A percentile compares a stretch with the other conserved stretches of the same genome.
Conservation (phyloP, 2,888 invertebrate genomes). For the Sclerodermus sp. region DNA sequence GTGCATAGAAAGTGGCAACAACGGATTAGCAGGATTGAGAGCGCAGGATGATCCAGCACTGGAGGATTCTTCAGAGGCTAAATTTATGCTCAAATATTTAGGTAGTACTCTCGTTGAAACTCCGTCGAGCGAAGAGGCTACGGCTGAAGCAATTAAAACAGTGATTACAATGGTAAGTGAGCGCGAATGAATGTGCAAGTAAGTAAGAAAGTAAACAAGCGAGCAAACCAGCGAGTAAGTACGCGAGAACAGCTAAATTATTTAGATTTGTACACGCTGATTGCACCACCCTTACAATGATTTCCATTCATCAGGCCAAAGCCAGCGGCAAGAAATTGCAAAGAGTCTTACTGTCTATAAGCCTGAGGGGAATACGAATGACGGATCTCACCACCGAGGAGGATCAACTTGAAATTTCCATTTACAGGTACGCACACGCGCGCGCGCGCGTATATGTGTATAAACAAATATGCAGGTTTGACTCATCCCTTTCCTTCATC, state of each 20-base stretch:
- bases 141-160: slow-evolving; percentile 79
- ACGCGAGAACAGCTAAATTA: no score
- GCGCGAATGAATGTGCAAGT: no score
- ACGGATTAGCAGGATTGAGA: slow-evolving; percentile 37
- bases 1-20: slow-evolving; percentile 61
- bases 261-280: no score
- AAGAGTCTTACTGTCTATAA: slow-evolving; percentile 73
- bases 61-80: slow-evolving; percentile 55
- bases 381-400: slow-evolving; percentile 72
- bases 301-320: slow-evolving; percentile 60
- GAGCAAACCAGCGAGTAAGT: no score
- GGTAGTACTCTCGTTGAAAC: slow-evolving; percentile 79
- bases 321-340: slow-evolving; percentile 63
- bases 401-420: slow-evolving; percentile 76
- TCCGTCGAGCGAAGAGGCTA: slow-evolving; percentile 73
- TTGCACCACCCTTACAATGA: no score
- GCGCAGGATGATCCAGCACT: slow-evolving; percentile 41
- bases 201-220: no score
- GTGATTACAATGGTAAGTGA: slow-evolving; percentile 65
- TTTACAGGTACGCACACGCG: slow-evolving; percentile 85
- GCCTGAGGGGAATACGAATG: slow-evolving; percentile 76
- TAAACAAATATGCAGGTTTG: no score
- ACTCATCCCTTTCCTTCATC: no score
- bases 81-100: slow-evolving; percentile 72
- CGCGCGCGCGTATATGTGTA: no score